Conservation (phyloP, 2,113 vertebrate species). For the Rhinogobius similis region DNA sequence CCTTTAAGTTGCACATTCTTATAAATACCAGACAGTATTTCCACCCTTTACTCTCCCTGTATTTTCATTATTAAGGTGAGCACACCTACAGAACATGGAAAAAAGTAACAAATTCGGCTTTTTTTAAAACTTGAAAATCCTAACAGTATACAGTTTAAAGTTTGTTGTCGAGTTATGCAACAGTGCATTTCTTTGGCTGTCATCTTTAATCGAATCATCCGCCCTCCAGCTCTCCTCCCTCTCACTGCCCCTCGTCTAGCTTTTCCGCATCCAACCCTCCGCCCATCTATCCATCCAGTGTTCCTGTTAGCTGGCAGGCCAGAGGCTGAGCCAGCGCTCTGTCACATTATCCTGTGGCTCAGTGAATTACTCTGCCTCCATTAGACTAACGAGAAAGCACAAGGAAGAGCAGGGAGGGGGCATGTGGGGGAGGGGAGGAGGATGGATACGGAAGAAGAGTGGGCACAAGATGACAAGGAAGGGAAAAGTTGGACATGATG, state of each 20-base stretch:
- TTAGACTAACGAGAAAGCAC: conserved; percentile 75
- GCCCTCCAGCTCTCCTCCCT: conserved; percentile 25
- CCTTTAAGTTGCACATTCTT: background rate
- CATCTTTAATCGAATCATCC: conserved; percentile 45
- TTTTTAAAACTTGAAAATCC: background rate
- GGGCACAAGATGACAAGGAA: background rate
- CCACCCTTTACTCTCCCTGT: background rate
- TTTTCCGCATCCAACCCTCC: conserved; percentile 6
- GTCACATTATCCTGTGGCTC: conserved; percentile 70
- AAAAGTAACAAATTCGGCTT: background rate
- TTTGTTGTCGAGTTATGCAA: conserved; percentile 47
- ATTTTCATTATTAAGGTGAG: background rate
- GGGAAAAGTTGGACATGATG: conserved; percentile 24
- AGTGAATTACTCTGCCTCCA: conserved; percentile 79
- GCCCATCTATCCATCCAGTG: conserved; percentile 19
- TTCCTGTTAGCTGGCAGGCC: conserved; percentile 45
- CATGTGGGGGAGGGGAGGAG: conserved; percentile 2
- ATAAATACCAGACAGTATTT: background rate
- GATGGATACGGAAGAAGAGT: conserved; percentile 11
- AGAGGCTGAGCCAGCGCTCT: conserved; percentile 77
- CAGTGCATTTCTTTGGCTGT: conserved; percentile 40
- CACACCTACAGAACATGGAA: background rate
- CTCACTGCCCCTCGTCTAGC: background rate
- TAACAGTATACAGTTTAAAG: background rate
- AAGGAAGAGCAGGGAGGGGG: conserved; percentile 13